A percentile compares a stretch with the other conserved stretches of the same genome.
These are phyloP conservation scores for Cnemophilus loriae DNA, from an alignment of 2,113 vertebrate species.

Conservation along the genomic window DNA sequence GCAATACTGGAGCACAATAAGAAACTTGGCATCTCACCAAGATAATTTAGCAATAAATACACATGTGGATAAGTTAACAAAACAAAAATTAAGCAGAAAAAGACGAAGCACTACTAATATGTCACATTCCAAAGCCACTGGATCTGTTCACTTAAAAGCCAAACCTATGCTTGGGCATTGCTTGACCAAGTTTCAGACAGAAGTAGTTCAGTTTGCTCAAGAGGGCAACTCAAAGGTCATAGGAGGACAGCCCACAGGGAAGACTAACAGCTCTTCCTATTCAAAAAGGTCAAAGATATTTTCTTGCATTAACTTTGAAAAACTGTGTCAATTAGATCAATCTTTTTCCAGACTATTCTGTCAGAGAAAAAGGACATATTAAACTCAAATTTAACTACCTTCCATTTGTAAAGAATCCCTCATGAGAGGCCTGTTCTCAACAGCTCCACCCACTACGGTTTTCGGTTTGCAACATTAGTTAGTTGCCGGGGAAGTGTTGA, in stretches of 20 bases:
- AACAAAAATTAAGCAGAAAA: slow-evolving; percentile 5
- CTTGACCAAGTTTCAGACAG: not conserved
- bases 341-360: not conserved
- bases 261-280: not conserved
- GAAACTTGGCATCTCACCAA: not conserved
- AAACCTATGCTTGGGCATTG: not conserved
- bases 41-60: slow-evolving; percentile 26
- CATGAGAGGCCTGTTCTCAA: not conserved
- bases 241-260: not conserved
- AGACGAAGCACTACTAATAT: not conserved
- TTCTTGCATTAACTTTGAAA: not conserved
- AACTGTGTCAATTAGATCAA: not conserved
- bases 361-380: not conserved
- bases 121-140: not conserved
- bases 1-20: slow-evolving; percentile 10
- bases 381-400: not conserved
- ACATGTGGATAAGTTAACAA: not conserved
- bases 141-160: not conserved
- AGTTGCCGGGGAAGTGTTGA: not conserved
- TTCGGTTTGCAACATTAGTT: not conserved
- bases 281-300: not conserved
- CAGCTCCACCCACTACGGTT: not conserved
- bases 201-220: not conserved
- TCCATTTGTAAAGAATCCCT: not conserved
- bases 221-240: not conserved